Evolutionary conservation across 1,140 invertebrate genomes (phyloP).

Genomic region (Thaumetopoea pityocampa): DNA sequence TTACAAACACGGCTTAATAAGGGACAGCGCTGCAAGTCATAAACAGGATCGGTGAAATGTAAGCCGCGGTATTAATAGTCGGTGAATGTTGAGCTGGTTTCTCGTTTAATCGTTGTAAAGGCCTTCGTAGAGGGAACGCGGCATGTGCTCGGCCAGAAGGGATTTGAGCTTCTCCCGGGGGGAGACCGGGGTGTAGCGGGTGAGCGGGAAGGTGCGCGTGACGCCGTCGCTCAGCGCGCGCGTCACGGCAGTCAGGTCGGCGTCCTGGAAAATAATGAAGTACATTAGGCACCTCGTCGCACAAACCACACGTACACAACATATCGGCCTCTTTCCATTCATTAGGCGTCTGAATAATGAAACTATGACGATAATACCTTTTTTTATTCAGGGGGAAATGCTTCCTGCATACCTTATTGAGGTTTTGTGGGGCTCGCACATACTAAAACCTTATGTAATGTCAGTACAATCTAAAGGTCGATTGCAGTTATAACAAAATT

Average conservation of each 20-base stretch:
- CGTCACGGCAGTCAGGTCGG: slow-evolving; percentile 83
- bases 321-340: too few species aligned
- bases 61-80: slow-evolving; percentile 10
- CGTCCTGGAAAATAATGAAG: slow-evolving; percentile 72
- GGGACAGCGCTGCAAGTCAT: background rate
- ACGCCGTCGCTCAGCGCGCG: slow-evolving; percentile 84
- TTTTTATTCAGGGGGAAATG: too few species aligned
- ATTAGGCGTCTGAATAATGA: too few species aligned
- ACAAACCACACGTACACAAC: too few species aligned
- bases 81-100: slow-evolving; percentile 12
- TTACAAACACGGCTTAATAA: slow-evolving; percentile 5
- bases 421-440: too few species aligned
- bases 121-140: slow-evolving; percentile 84
- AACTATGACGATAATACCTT: too few species aligned
- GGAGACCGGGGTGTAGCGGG: slow-evolving; percentile 87
- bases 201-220: slow-evolving; percentile 86
- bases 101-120: slow-evolving; percentile 77
- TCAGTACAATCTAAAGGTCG: too few species aligned
- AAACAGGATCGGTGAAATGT: slow-evolving; percentile 4
- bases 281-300: slow-evolving; percentile 4
- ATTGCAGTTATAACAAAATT: too few species aligned
- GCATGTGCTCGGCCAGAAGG: slow-evolving; percentile 85
- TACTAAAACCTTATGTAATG: too few species aligned
- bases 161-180: slow-evolving; percentile 85
- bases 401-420: too few species aligned